A percentile compares a stretch with the other conserved stretches of the same genome.
phyloP scores from a whole-genome alignment of 1,140 invertebrate species.

The Diplogasteroides magnus region DNA sequence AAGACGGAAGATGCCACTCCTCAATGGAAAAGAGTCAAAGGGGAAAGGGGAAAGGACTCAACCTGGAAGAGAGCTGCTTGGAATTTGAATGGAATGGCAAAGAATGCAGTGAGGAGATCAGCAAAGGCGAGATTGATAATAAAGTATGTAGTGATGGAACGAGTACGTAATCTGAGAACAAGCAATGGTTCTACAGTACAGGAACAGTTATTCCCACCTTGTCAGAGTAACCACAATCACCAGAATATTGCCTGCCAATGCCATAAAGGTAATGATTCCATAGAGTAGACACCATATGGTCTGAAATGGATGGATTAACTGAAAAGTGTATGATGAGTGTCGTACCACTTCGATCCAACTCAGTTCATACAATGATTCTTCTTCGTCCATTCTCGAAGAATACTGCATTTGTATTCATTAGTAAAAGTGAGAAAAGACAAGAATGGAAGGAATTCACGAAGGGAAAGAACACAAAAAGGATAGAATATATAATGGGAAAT shows the following conservation, averaged over 20 bases:
- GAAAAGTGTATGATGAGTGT: constrained; percentile 2
- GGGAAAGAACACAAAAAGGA: constrained; percentile 5
- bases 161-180: constrained; percentile 6
- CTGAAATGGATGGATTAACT: constrained; percentile 5
- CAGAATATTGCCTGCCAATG: constrained; percentile 20
- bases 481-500: constrained; percentile 9
- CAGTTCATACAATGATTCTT: background rate
- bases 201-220: background rate
- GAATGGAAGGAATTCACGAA: constrained; percentile 3
- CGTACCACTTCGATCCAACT: background rate
- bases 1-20: constrained; percentile 10
- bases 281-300: constrained; percentile 25
- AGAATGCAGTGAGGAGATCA: constrained; percentile 58
- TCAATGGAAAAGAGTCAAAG: constrained; percentile 6
- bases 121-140: constrained; percentile 61
- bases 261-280: constrained; percentile 22
- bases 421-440: constrained; percentile 6
- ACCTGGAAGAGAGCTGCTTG: constrained; percentile 52
- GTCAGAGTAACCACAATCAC: constrained; percentile 20
- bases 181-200: constrained; percentile 2
- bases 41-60: background rate
- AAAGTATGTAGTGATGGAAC: constrained; percentile 61
- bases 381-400: background rate
- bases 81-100: constrained; percentile 70
- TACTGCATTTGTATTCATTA: constrained; percentile 10